Base-by-base conservation (phyloP, 2,113 vertebrate species). In the Zapornia atra region DNA sequence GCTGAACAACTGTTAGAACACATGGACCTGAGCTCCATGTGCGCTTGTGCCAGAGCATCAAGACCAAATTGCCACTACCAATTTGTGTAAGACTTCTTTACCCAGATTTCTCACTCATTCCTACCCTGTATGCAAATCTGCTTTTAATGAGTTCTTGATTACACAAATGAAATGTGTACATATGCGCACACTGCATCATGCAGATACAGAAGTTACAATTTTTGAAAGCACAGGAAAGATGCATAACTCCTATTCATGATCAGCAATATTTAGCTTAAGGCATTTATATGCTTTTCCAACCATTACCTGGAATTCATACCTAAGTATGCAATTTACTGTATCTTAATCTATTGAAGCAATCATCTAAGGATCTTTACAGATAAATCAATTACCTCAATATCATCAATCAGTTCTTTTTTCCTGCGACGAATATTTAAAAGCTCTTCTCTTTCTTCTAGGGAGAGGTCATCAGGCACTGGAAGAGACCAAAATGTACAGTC, bases 321-420 rank as follows among this genome's bases (percentile, higher is more conserved):
- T 31, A 94, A 17, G 8, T 22, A 56, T 68, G 57, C 26, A 79
- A 36, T 46, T 66, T 66, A 82, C 66, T 57, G 20, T 56, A 90
- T 64, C 38, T 81, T 51, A 88, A 88, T 46, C 69, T 75, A 79
- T 59, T 70, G 57, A 79, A 56, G 63, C 9, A 70, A 42, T 11
- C 48, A 42, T 89, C 21, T 87, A 88, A 66, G 46, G 11, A 60
- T n/a, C 57, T 79, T 83, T 73, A 86, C 10, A 26, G 57, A 85
- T 59, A 82, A 82, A 66, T 25, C 44, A 57, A 64, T 98, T 98
- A 99, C 99, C 99, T 99, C 99, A 56, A 99, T 99, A 89, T 99
- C 99, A 97, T 99, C 99, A 50, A 99, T 99, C 88, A 99, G 98
- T 94, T 99, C 99, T 84, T 99, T 99, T 95, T 99, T 99, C 92